Conservation (phyloP, 1,140 invertebrate species). For the Drosophila gunungcola region DNA sequence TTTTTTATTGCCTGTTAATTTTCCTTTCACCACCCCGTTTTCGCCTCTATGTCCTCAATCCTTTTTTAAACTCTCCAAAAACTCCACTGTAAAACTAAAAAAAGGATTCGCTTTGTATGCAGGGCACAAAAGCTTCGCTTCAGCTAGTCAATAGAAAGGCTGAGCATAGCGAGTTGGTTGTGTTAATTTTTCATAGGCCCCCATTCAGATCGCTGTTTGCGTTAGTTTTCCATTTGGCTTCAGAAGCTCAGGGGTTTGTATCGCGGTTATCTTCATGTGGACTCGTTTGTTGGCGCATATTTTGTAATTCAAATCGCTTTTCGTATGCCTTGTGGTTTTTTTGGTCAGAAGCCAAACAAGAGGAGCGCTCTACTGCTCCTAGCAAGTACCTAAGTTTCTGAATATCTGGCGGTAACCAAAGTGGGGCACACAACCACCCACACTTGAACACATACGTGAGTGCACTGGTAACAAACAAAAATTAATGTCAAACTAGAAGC, state of each 20-base stretch:
- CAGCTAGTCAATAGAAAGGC: slow-evolving; percentile 31
- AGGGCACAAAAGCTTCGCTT: slow-evolving; percentile 42
- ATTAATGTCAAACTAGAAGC: no score
- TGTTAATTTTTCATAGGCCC: slow-evolving; percentile 40
- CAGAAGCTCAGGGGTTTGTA: slow-evolving; percentile 8
- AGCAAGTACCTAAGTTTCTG: slow-evolving; percentile 23
- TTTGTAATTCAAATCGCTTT: slow-evolving; percentile 74
- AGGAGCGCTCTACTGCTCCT: slow-evolving; percentile 37
- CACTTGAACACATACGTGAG: slow-evolving; percentile 6
- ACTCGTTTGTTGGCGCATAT: slow-evolving; percentile 48
- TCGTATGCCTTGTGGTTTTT: slow-evolving; percentile 70
- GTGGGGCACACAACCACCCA: slow-evolving; percentile 53
- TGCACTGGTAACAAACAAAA: not conserved
- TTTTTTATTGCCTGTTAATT: not conserved
- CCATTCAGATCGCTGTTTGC: slow-evolving; percentile 38
- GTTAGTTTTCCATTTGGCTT: slow-evolving; percentile 36
- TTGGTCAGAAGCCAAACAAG: slow-evolving; percentile 80
- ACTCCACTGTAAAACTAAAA: slow-evolving; percentile 1
- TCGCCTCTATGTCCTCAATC: not conserved
- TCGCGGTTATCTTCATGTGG: slow-evolving; percentile 34
- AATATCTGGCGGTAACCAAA: slow-evolving; percentile 45
- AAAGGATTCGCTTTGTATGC: slow-evolving; percentile 6
- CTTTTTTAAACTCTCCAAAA: not conserved
- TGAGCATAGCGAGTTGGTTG: slow-evolving; percentile 21
- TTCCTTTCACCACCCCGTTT: not conserved